Evolutionary conservation across 2,888 invertebrate genomes (phyloP), one percentile per base, ranked within the genome.

Genomic region (Oligia strigilis): DNA sequence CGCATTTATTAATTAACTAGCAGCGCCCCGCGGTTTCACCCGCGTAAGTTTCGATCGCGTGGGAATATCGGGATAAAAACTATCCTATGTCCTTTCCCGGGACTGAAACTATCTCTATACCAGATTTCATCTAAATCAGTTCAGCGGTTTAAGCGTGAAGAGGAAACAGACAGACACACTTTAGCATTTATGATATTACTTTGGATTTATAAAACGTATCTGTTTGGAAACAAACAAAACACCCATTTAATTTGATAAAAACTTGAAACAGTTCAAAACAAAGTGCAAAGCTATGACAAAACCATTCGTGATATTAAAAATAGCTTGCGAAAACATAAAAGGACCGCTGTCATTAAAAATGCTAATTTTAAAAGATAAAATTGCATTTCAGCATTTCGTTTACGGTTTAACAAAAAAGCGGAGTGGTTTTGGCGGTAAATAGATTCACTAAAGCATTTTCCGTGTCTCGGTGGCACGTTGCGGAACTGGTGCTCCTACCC

Each of bases 391-490:
- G 81, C 81, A 83, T 92, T 93, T 93, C 86, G 83, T 86, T 83
- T 81, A 82, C 58, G 69, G 82, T 81, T 85, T 88, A 89, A 91
- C 93, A 94, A 94, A 94, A 92, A 92, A 92, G 92, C 90, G 91
- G 91, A 92, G 93, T 92, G 93, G 93, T 94, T 95, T 93, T 90
- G 90, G 93, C 85, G 92, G 93, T 94, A 94, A 95, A 95, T 95
- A 94, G 94, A 94, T 94, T 93, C 93, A 91, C 95, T 96, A 95
- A 94, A 96, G 93, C 96, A 95, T 95, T 96, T 94, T 95, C 94
- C 95, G 91, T 95, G 96, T 96, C 92, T 90, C 92, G 87, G 91
- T 88, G 91, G 91, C 84, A 88, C 89, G 87, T 90, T 89, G 91
- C 90, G 91, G 90, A 85, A 83, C 74, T 77, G 80, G 77, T 86